These are phyloP conservation scores for Brenthis hecate DNA, from an alignment of 2,888 invertebrate genomes.

Conservation along the genomic window DNA sequence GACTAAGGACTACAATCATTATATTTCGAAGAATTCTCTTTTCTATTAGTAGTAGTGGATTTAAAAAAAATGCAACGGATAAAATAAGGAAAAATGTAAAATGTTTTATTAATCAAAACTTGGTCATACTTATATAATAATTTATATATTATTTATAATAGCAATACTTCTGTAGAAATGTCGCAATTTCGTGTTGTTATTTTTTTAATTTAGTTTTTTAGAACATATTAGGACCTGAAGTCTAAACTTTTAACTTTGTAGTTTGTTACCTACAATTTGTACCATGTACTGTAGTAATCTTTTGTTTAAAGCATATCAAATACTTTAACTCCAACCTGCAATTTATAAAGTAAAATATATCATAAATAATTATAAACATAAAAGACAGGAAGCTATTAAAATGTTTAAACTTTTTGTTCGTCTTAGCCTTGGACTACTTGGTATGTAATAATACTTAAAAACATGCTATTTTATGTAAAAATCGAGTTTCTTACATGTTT, in stretches of 20 bases:
- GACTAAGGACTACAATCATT: too few species aligned
- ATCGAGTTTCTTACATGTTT: background rate
- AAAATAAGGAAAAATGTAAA: background rate
- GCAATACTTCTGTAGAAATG: background rate
- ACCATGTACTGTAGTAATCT: too few species aligned
- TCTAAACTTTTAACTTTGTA: too few species aligned
- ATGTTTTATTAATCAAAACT: background rate
- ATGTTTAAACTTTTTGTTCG: constrained; percentile 61
- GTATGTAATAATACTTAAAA: constrained; percentile 50
- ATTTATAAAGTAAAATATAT: background rate
- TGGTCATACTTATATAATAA: too few species aligned
- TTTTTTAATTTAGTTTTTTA: constrained; percentile 4
- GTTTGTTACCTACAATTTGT: too few species aligned
- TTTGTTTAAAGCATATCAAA: too few species aligned
- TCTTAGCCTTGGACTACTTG: constrained; percentile 55
- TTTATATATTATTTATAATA: background rate
- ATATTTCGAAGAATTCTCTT: too few species aligned
- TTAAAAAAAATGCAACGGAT: too few species aligned
- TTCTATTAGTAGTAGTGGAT: too few species aligned
- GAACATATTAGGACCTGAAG: too few species aligned
- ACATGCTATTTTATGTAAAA: background rate
- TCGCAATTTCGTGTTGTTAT: constrained; percentile 2
- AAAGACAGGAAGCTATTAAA: constrained; percentile 16
- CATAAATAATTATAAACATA: background rate
- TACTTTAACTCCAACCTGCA: too few species aligned